phyloP scores from a whole-genome alignment of 1,140 invertebrate genomes.

The Parasteatoda tepidariorum region DNA sequence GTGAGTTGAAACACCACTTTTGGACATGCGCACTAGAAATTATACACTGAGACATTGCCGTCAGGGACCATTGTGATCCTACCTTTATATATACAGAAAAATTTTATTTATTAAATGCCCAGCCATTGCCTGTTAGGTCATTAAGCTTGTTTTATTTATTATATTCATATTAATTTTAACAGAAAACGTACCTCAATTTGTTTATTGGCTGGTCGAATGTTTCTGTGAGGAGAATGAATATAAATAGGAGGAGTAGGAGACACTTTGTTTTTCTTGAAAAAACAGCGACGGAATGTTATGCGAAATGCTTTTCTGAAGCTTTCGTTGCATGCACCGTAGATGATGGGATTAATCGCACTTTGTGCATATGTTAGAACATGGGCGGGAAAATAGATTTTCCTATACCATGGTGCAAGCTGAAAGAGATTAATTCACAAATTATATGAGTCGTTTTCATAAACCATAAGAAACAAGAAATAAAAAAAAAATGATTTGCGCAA shows the following conservation, averaged over 20 bases:
- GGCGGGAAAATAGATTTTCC: constrained; percentile 75
- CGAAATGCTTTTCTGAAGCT: constrained; percentile 76
- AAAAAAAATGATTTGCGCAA: too few relatives aligned
- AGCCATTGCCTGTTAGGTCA: too few relatives aligned
- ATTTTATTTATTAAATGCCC: neutral
- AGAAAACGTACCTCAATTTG: neutral
- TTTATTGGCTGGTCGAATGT: neutral
- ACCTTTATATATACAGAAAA: neutral
- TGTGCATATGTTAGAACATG: constrained; percentile 78
- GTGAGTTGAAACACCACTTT: too few relatives aligned
- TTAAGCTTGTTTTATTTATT: too few relatives aligned
- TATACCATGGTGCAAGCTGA: constrained; percentile 67
- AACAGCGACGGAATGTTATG: constrained; percentile 64
- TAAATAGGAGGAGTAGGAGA: constrained; percentile 27
- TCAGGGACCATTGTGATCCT: neutral
- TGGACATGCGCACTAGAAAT: too few relatives aligned
- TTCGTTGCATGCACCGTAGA: constrained; percentile 79
- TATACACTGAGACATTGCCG: neutral
- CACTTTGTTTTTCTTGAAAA: constrained; percentile 41
- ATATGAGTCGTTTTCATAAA: too few relatives aligned
- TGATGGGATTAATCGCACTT: constrained; percentile 79
- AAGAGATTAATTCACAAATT: too few relatives aligned
- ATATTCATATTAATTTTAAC: neutral
- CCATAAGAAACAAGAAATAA: too few relatives aligned
- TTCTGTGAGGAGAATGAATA: constrained; percentile 20